These are phyloP conservation scores for Noctua comes DNA, from an alignment of 2,888 invertebrate species.

Conservation along the genomic window DNA sequence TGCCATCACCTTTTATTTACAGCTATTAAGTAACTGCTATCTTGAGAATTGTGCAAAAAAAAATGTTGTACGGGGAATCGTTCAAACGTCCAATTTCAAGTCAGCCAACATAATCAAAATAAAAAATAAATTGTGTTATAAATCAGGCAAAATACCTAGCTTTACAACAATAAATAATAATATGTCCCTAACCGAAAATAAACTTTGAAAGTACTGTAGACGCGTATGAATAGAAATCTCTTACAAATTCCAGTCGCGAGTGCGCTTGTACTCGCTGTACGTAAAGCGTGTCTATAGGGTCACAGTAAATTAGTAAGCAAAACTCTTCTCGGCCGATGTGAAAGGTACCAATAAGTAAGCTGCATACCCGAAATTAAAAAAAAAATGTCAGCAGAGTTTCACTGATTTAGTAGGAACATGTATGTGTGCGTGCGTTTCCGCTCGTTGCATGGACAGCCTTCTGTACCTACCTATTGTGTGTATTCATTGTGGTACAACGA, in stretches of 20 bases:
- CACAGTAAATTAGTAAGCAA: background rate
- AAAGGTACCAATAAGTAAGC: background rate
- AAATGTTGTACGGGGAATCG: no score
- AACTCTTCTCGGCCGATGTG: background rate
- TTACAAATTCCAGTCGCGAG: background rate
- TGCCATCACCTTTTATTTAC: background rate
- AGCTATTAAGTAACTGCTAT: background rate
- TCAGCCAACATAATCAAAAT: no score
- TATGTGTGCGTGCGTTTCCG: background rate
- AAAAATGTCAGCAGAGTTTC: background rate
- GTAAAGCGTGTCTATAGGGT: background rate
- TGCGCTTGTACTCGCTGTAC: background rate
- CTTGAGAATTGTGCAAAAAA: background rate
- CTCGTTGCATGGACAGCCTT: background rate
- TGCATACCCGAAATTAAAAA: background rate
- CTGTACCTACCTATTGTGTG: slow-evolving; percentile 4
- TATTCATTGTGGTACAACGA: slow-evolving; percentile 53
- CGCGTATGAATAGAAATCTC: no score
- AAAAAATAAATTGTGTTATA: no score
- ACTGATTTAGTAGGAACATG: background rate
- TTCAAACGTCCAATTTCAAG: no score
- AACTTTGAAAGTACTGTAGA: background rate
- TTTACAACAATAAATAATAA: no score
- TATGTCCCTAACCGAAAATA: no score
- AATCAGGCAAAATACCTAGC: no score